Evolutionary conservation across 2,113 vertebrate species (phyloP).

Genomic region (Zosterops japonicus): DNA sequence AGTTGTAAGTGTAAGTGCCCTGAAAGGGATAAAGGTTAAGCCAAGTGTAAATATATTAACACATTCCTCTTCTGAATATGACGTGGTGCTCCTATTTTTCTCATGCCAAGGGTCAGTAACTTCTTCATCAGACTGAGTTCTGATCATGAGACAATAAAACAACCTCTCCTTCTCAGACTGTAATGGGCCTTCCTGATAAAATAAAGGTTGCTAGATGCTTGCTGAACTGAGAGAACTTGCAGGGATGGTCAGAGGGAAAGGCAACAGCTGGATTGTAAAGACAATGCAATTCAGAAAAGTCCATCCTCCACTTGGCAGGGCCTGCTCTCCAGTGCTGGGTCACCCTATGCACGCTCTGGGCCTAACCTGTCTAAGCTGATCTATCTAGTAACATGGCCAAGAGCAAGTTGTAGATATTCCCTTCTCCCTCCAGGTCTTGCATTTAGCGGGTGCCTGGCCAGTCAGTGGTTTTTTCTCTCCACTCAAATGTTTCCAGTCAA

Average conservation of each 20-base stretch:
- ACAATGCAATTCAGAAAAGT: neutral
- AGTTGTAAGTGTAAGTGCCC: neutral
- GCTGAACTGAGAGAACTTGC: neutral
- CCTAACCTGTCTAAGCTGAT: neutral
- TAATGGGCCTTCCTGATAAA: neutral
- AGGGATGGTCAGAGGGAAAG: neutral
- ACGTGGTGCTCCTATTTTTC: neutral
- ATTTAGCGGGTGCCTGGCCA: neutral
- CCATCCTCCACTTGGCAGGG: neutral
- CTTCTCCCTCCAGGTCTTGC: neutral
- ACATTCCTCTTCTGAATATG: neutral
- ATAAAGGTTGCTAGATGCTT: neutral
- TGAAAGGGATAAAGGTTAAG: neutral
- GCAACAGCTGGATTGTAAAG: neutral
- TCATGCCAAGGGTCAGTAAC: neutral
- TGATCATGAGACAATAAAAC: neutral
- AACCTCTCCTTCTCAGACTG: neutral
- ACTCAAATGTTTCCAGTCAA: neutral
- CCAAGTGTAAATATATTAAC: neutral
- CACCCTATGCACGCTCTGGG: neutral
- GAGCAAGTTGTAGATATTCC: neutral
- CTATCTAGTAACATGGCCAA: neutral
- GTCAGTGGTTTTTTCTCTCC: neutral
- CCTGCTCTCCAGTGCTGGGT: neutral
- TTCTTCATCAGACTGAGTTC: neutral